A percentile compares a stretch with the other conserved stretches of the same genome.
Conservation (phyloP, 2,113 vertebrate genomes). For the Pteronura brasiliensis region DNA sequence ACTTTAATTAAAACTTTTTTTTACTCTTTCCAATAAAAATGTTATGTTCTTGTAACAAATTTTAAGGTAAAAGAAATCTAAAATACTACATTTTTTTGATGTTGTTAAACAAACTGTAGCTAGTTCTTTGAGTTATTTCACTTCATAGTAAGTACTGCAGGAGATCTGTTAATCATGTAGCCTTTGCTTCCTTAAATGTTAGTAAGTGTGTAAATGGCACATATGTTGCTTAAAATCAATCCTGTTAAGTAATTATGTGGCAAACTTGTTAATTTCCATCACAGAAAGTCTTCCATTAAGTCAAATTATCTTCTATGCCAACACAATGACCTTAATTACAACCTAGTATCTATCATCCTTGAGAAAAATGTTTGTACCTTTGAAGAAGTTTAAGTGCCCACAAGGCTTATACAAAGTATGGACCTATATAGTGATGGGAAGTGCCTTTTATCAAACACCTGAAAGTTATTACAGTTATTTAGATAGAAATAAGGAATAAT, state of each 20-base stretch:
- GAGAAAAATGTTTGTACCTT: constrained; percentile 35
- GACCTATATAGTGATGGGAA: constrained; percentile 49
- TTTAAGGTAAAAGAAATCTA: not conserved
- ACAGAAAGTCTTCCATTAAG: constrained; percentile 61
- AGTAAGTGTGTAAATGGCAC: not conserved
- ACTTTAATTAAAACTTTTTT: not conserved
- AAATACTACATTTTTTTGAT: not conserved
- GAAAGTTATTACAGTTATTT: constrained; percentile 78
- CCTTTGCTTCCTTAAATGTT: not conserved
- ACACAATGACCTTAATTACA: constrained; percentile 37
- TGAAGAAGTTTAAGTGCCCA: constrained; percentile 57
- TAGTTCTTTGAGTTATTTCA: not conserved
- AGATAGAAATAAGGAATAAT: constrained; percentile 73
- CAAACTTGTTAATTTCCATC: constrained; percentile 43
- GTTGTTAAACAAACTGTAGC: not conserved
- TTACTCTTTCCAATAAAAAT: not conserved
- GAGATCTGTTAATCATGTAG: not conserved
- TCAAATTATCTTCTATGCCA: constrained; percentile 38
- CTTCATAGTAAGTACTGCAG: not conserved
- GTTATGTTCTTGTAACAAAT: not conserved
- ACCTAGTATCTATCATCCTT: constrained; percentile 34
- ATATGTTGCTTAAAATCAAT: not conserved
- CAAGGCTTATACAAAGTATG: constrained; percentile 62
- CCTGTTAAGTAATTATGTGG: constrained; percentile 7
- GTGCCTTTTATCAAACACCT: constrained; percentile 70